Evolutionary conservation across 2,113 vertebrate genomes (phyloP).

Genomic region (Phaetusa simplex): DNA sequence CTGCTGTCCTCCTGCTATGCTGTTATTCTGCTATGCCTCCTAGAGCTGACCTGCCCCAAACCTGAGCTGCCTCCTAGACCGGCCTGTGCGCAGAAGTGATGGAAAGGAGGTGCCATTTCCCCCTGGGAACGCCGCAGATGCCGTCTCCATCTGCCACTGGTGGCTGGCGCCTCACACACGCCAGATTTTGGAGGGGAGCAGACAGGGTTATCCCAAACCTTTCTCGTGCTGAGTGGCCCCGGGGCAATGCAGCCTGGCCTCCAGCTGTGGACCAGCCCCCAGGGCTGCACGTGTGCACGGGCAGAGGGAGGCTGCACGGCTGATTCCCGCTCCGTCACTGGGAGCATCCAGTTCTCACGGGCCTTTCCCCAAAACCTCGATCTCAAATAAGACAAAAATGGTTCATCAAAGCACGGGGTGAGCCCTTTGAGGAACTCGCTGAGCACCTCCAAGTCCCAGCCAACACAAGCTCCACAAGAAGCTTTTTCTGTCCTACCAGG

Average conservation of each 20-base stretch:
- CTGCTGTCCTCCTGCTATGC: not conserved
- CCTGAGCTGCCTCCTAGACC: not conserved
- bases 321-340: not conserved
- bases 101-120: not conserved
- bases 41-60: not conserved
- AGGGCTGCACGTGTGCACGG: not conserved
- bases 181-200: not conserved
- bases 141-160: not conserved
- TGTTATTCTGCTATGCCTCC: not conserved
- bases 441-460: not conserved
- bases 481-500: not conserved
- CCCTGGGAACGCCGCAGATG: not conserved
- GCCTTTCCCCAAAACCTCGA: not conserved
- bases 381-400: not conserved
- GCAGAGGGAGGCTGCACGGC: not conserved
- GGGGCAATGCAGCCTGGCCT: not conserved
- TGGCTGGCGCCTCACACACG: not conserved
- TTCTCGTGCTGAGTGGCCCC: not conserved
- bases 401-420: not conserved
- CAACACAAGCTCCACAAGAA: not conserved
- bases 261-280: not conserved
- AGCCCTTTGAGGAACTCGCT: not conserved
- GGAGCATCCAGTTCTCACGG: rapidly evolving
- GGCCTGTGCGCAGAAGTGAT: not conserved
- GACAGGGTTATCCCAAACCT: not conserved